Evolutionary conservation across 2,888 invertebrate species (phyloP).

Genomic region (Scelioninae gen. 2): DNA sequence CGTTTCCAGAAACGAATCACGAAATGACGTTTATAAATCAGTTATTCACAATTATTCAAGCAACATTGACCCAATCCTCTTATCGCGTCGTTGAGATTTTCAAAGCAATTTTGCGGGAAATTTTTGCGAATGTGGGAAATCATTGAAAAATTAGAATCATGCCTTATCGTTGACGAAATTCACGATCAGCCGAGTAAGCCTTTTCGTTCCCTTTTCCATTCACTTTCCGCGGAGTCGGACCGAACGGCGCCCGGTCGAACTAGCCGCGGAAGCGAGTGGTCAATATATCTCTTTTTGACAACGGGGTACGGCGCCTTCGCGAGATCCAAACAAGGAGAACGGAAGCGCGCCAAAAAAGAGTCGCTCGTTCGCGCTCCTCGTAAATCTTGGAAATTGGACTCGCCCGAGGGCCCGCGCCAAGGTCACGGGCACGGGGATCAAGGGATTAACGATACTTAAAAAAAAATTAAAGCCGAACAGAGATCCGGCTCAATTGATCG

Average conservation of each 20-base stretch:
- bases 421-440: conserved; percentile 31
- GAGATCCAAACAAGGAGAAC: conserved; percentile 63
- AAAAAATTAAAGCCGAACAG: too few relatives aligned
- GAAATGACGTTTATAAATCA: too few relatives aligned
- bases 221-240: conserved; percentile 39
- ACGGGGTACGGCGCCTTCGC: conserved; percentile 63
- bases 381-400: conserved; percentile 74
- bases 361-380: conserved; percentile 66
- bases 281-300: conserved; percentile 71
- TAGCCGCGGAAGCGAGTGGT: conserved; percentile 55
- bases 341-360: conserved; percentile 48
- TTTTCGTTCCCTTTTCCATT: not conserved
- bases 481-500: too few relatives aligned
- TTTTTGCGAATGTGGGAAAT: not conserved
- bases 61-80: too few relatives aligned
- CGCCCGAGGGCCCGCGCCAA: conserved; percentile 68
- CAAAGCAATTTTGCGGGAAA: too few relatives aligned
- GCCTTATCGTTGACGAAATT: not conserved
- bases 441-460: conserved; percentile 36
- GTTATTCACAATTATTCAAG: too few relatives aligned
- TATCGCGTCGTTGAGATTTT: too few relatives aligned
- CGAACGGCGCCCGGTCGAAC: conserved; percentile 58
- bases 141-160: not conserved
- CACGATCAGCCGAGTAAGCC: conserved; percentile 43
- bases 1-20: too few relatives aligned